phyloP scores from a whole-genome alignment of 2,888 invertebrate genomes.

The Dugesia japonica region DNA sequence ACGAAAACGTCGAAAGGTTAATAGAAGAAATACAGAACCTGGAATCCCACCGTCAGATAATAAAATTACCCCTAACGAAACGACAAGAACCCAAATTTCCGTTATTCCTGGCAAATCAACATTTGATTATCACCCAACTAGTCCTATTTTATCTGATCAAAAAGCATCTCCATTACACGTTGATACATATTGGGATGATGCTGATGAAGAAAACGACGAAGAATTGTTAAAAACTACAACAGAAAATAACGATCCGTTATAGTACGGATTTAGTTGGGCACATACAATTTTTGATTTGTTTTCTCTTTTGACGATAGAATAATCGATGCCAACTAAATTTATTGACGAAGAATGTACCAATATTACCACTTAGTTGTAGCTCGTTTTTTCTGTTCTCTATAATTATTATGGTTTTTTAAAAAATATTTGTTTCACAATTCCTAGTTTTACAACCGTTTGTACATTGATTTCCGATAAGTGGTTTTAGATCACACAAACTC shows the following conservation, averaged over 20 bases:
- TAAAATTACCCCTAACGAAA: background rate
- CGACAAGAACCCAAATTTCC: background rate
- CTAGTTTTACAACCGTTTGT: conserved; percentile 5
- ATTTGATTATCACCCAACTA: conserved; percentile 6
- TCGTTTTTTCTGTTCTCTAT: background rate
- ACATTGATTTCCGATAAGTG: conserved; percentile 15
- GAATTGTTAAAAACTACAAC: background rate
- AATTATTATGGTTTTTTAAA: background rate
- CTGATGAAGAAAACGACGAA: conserved; percentile 5
- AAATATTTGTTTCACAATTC: background rate
- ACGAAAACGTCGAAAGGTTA: conserved; percentile 67
- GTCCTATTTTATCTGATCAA: conserved; percentile 7
- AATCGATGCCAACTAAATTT: conserved; percentile 4
- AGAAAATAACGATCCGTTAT: background rate
- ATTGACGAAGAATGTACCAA: background rate
- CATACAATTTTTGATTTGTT: background rate
- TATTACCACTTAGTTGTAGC: background rate
- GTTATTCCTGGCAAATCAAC: conserved; percentile 10
- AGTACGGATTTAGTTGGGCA: conserved; percentile 6
- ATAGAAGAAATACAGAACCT: conserved; percentile 62
- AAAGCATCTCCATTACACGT: conserved; percentile 8
- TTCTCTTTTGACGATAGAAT: background rate
- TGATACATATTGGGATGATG: conserved; percentile 9
- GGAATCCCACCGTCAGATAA: conserved; percentile 38
- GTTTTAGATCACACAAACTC: background rate